Conservation (phyloP, 2,113 vertebrate genomes). For the Nycticorax nycticorax region DNA sequence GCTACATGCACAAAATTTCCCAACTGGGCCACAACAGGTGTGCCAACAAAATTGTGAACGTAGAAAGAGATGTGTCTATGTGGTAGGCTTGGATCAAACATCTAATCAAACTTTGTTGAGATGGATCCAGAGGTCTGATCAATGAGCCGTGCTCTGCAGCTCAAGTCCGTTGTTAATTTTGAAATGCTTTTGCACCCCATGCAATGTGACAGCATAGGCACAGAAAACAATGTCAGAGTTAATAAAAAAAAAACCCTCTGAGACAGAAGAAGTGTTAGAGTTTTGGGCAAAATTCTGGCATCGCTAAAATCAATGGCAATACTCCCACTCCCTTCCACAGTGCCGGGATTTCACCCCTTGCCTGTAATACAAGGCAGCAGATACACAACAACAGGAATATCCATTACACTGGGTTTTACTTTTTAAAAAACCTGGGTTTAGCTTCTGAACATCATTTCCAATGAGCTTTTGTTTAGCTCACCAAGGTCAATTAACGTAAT, state of each 20-base stretch:
- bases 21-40: slow-evolving; percentile 14
- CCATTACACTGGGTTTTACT: background rate
- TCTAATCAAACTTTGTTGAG: background rate
- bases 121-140: background rate
- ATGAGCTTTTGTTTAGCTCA: slow-evolving; percentile 39
- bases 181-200: background rate
- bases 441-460: background rate
- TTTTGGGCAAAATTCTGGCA: slow-evolving; percentile 26
- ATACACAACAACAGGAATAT: background rate
- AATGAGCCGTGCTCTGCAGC: background rate
- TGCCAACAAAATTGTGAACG: background rate
- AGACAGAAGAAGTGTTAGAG: background rate
- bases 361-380: background rate
- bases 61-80: background rate
- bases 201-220: background rate
- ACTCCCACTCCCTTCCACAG: background rate
- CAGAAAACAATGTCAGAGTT: background rate
- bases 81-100: background rate
- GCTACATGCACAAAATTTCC: background rate
- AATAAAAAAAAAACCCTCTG: background rate
- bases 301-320: background rate
- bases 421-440: background rate
- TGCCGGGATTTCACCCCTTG: background rate
- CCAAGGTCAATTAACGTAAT: slow-evolving; percentile 3
- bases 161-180: background rate